phyloP scores from a whole-genome alignment of 2,888 invertebrate species.

The Hyposoter dolosus region DNA sequence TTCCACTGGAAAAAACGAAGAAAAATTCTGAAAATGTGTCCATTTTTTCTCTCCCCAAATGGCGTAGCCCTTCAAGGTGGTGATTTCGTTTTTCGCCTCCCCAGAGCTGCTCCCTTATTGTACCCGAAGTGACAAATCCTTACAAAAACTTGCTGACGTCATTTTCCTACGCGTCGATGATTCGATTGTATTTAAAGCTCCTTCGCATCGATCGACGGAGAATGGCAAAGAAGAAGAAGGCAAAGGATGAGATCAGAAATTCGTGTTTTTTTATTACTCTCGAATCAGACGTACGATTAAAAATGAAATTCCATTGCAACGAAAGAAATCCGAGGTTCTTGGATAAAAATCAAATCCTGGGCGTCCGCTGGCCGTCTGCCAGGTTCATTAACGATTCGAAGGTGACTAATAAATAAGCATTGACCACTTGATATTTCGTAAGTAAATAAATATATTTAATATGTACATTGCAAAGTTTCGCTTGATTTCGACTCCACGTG shows the following conservation, averaged over 20 bases:
- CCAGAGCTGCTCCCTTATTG: too few species aligned
- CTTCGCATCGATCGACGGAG: background rate
- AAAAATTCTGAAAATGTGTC: too few species aligned
- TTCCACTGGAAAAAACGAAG: too few species aligned
- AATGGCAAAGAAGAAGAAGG: background rate
- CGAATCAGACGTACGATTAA: background rate
- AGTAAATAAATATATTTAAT: constrained; percentile 77
- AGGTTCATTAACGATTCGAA: constrained; percentile 8
- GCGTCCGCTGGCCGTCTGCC: background rate
- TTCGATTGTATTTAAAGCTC: constrained; percentile 3
- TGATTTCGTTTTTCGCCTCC: too few species aligned
- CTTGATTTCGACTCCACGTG: constrained; percentile 1
- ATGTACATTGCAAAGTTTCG: constrained; percentile 70
- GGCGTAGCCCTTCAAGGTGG: too few species aligned
- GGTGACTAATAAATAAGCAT: background rate
- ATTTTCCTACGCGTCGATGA: background rate
- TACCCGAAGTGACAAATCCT: background rate
- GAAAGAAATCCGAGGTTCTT: background rate
- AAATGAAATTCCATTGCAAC: constrained; percentile 6
- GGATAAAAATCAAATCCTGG: background rate
- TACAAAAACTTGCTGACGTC: background rate
- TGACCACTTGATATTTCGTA: constrained; percentile 63
- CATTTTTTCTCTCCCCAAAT: too few species aligned
- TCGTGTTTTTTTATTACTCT: constrained; percentile 9
- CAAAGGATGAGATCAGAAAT: constrained; percentile 36